phyloP scores from a whole-genome alignment of 2,113 vertebrate species.

The Neolamprologus ventralis region DNA sequence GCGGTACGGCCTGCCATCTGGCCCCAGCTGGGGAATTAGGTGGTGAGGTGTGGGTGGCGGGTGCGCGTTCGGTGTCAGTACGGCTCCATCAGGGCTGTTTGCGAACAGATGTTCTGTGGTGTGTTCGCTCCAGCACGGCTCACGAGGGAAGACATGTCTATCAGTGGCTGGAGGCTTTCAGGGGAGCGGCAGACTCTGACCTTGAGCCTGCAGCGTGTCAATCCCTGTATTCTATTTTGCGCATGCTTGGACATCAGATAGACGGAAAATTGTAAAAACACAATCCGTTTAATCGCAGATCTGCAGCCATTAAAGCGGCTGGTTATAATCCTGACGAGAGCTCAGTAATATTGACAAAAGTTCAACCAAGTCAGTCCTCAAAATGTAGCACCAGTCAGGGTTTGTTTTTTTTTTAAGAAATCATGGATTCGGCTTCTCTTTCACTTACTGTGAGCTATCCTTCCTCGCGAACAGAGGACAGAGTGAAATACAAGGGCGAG shows the following conservation, averaged over 20 bases:
- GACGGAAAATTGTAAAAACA: not conserved
- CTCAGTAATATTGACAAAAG: not conserved
- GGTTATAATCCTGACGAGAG: not conserved
- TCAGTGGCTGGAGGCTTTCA: constrained; percentile 73
- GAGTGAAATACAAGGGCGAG: constrained; percentile 50
- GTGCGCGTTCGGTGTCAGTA: constrained; percentile 83
- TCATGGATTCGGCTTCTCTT: not conserved
- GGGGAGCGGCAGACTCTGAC: constrained; percentile 63
- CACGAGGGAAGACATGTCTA: constrained; percentile 93
- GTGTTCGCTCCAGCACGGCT: constrained; percentile 86
- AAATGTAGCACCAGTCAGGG: not conserved
- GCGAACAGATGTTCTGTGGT: constrained; percentile 99
- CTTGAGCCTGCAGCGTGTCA: constrained; percentile 71
- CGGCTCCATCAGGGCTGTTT: constrained; percentile 92
- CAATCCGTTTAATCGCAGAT: not conserved
- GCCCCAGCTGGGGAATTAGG: constrained; percentile 91
- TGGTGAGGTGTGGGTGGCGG: constrained; percentile 68
- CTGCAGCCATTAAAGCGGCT: not conserved
- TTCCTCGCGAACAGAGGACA: constrained; percentile 18
- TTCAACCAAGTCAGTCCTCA: not conserved
- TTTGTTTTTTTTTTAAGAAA: not conserved
- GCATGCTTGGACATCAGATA: constrained; percentile 14
- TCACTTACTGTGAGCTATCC: not conserved
- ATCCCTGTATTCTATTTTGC: constrained; percentile 24
- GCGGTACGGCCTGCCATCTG: constrained; percentile 82